Base-by-base conservation (phyloP, 2,113 vertebrate species). In the Neogobius melanostomus region DNA sequence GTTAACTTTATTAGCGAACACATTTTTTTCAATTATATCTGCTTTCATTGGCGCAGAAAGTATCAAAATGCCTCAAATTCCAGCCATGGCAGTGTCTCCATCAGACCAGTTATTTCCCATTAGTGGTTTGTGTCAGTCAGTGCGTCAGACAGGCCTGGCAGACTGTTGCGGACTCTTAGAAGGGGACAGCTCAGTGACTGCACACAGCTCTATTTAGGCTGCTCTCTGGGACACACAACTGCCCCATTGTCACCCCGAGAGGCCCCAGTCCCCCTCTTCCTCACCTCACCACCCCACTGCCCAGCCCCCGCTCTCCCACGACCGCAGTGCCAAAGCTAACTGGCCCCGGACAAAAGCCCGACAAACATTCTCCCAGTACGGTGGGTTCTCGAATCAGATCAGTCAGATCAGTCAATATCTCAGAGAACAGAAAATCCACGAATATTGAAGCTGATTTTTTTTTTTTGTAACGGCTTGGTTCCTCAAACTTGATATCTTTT, bases 131-230 rank as follows among this genome's bases (percentile, higher is more conserved):
- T 17, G 75, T 61, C 72, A 70, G 76, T 79, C 69, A 72, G 74
- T 62, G 68, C 67, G 71, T 46, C 47, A 43, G 59, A 28, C 77
- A 71, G 60, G 15, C 71, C 51, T 60, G 76, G 61, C 68, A 75
- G 67, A 74, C 47, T 60, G 44, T 78, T 47, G 72, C 64, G 73
- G 74, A 80, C 76, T 83, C 86, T 89, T 87, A 88, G 87, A 89
- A 89, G 80, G 82, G 52, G 64, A 66, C 76, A 71, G 69, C 85
- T 88, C 75, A 69, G 82, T 72, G 74, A 81, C 82, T 75, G 79
- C 75, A 87, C 82, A 89, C 82, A 82, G 71, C 62, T 76, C 79
- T 81, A 81, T 88, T 85, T 81, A 83, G 81, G 72, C 61, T 77
- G 75, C 66, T 79, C 70, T 77, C 74, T 46, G 71, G 74, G 77